Conservation (phyloP, 2,797 vertebrate genomes). For the Pseudomugil tenellus region DNA sequence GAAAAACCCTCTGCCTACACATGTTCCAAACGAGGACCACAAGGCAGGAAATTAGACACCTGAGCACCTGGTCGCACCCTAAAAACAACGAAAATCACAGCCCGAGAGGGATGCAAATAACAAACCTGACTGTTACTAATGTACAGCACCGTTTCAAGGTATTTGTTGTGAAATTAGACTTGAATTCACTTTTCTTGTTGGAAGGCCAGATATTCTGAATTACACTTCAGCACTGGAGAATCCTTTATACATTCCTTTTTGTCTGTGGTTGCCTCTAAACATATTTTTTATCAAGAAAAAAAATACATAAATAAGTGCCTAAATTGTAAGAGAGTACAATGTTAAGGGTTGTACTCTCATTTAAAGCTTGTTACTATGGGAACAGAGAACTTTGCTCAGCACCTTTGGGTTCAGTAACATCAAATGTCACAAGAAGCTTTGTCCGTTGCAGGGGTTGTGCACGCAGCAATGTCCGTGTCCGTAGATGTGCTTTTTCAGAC, state of each 20-base stretch:
- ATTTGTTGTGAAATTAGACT: neutral
- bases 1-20: neutral
- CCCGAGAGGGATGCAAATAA: constrained; percentile 1
- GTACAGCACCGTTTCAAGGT: constrained; percentile 6
- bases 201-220: constrained; percentile 16
- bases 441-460: no score
- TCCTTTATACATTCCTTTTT: neutral
- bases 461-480: no score
- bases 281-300: neutral
- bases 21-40: neutral
- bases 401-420: no score
- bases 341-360: neutral
- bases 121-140: constrained; percentile 11
- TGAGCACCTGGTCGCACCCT: neutral
- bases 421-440: no score
- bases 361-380: no score
- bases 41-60: constrained; percentile 22
- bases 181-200: neutral
- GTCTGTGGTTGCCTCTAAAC: neutral
- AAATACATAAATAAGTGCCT: neutral
- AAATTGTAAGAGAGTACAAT: neutral
- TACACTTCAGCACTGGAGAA: constrained; percentile 9
- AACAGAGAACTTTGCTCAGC: no score
- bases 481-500: no score
- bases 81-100: constrained; percentile 1